Conservation (phyloP, 1,140 invertebrate species). For the Neomicropteryx cornuta region DNA sequence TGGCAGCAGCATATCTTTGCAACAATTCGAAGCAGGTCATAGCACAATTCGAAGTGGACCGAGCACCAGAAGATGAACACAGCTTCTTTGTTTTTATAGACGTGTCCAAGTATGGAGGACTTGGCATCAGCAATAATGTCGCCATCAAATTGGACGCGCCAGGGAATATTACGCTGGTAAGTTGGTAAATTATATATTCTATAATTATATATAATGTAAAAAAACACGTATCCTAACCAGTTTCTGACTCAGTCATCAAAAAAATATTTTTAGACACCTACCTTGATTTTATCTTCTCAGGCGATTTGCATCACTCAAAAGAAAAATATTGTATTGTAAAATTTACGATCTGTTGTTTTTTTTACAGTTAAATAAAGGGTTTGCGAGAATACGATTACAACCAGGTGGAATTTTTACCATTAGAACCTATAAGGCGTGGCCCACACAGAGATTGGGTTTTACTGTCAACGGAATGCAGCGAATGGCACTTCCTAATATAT, state of each 20-base stretch:
- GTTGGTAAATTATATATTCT: too few species aligned
- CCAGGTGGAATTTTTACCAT: constrained; percentile 13
- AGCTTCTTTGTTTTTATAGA: constrained; percentile 16
- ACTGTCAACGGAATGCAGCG: constrained; percentile 14
- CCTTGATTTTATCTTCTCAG: too few species aligned
- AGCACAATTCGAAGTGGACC: constrained; percentile 14
- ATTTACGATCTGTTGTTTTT: neutral
- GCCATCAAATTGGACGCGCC: constrained; percentile 16
- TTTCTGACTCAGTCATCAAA: too few species aligned
- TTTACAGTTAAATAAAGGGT: constrained; percentile 7
- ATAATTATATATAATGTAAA: too few species aligned
- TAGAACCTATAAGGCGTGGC: constrained; percentile 10
- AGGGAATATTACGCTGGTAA: constrained; percentile 15
- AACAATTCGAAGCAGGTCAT: constrained; percentile 14
- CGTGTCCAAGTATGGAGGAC: too few species aligned
- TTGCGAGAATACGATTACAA: constrained; percentile 7
- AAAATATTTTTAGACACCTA: too few species aligned
- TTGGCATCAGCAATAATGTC: constrained; percentile 11
- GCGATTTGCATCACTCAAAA: too few species aligned
- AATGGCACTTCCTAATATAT: constrained; percentile 17
- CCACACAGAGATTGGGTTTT: constrained; percentile 11
- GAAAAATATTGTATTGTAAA: neutral
- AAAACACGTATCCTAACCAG: too few species aligned
- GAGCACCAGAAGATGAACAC: constrained; percentile 19
- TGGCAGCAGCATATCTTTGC: constrained; percentile 17